Base-by-base conservation (phyloP, 2,113 vertebrate species). In the Menidia beryllina region DNA sequence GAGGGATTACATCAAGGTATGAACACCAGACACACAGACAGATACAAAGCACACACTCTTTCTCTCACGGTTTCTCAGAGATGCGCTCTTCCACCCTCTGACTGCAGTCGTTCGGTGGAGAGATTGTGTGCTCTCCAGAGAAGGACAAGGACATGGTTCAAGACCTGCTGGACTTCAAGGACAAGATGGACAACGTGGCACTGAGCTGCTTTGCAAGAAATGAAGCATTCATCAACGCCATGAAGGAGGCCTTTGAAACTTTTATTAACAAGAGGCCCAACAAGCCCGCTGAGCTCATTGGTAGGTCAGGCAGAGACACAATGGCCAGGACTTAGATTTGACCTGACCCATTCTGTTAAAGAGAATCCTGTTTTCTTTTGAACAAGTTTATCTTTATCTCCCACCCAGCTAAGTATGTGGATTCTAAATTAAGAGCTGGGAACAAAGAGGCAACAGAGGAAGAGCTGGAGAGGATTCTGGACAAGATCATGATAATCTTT, bases 401-500 rank as follows among this genome's bases (percentile, higher is more conserved):
- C 17, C 21, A 7, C 76, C 3, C 27, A 98, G 97, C 97, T 69
- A 99, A 99, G 89, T 97, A 99, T 76, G 97, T 99, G 69, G 97
- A 99, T 92, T 98, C 97, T 57, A 99, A 99, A 80, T 94, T 99
- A 72, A 93, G 97, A 82, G 97, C 97, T 47, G 98, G 97, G 62
- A 99, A 99, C 91, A 99, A 99, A 89, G 98, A 99, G 92, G 96
- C 97, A 43, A 99, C 98, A 45, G 97, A 99, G 82, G 97, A 99
- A 91, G 97, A 99, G 84, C 95, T 98, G 79, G 97, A 99, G 91
- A 96, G 97, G 90, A 98, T 99, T 94, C 94, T 99, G 89, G 97
- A 99, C 92, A 99, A 99, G 93, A 99, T 99, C 75, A 99, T 99
- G 97, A 99, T 99, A 52, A 99, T 99, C 87, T 98, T 99, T 92